Evolutionary conservation across 2,797 vertebrate genomes (phyloP).

Genomic region (Coregonus sp.): DNA sequence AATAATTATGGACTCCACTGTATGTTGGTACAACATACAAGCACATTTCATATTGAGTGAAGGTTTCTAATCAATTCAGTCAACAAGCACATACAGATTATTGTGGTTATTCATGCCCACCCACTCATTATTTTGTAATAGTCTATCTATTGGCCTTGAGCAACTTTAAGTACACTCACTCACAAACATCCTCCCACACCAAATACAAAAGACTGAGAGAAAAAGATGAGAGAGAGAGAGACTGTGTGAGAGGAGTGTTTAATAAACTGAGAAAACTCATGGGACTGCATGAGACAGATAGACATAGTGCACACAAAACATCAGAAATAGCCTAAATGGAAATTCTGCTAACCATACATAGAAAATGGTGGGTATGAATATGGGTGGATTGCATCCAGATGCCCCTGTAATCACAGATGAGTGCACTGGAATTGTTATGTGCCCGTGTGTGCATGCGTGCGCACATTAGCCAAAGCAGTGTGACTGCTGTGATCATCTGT

Average conservation of each 20-base stretch:
- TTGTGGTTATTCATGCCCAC: neutral
- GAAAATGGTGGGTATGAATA: neutral
- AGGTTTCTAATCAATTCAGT: no score
- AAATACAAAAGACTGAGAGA: neutral
- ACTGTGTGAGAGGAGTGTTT: slow-evolving; percentile 22
- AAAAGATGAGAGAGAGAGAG: neutral
- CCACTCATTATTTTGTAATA: slow-evolving; percentile 1
- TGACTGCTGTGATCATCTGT: neutral
- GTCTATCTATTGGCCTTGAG: slow-evolving; percentile 6
- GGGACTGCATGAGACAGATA: neutral
- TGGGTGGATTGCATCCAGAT: neutral
- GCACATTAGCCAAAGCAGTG: neutral
- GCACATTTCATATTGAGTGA: no score
- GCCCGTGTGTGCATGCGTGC: neutral
- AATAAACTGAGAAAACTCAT: neutral
- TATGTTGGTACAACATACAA: no score
- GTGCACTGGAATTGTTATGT: neutral
- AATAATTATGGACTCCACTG: no score
- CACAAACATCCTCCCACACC: slow-evolving; percentile 2
- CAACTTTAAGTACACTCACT: slow-evolving; percentile 1
- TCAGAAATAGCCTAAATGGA: neutral
- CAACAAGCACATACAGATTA: slow-evolving; percentile 1
- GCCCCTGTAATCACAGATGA: neutral
- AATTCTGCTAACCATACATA: neutral
- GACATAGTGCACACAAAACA: neutral